Percentiles rank a stretch among this genome's conserved stretches.
These are phyloP conservation scores for Crotalus helleri DNA, from an alignment of 2,113 vertebrate genomes.

Conservation along the genomic window DNA sequence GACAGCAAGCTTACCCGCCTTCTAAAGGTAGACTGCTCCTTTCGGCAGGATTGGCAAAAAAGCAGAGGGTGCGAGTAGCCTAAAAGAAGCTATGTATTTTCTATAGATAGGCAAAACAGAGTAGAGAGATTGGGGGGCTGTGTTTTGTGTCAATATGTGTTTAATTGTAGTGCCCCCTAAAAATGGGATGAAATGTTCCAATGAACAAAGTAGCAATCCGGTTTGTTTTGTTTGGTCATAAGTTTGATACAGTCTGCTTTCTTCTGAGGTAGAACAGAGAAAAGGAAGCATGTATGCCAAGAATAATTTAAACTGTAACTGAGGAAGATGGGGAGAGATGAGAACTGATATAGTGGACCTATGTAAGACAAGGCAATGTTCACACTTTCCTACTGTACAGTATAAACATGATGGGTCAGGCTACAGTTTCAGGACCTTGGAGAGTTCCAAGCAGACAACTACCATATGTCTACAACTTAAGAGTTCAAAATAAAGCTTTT, in stretches of 20 bases:
- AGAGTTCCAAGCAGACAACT: neutral
- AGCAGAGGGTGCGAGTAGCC: too few species aligned
- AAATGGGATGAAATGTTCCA: neutral
- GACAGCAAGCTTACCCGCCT: conserved; percentile 94
- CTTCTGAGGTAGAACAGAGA: neutral
- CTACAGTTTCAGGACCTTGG: neutral
- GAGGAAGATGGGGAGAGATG: neutral
- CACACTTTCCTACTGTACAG: neutral
- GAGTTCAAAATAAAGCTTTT: neutral
- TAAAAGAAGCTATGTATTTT: neutral
- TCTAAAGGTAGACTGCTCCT: conserved; percentile 77
- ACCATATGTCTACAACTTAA: neutral
- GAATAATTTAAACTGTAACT: neutral
- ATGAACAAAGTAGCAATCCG: neutral
- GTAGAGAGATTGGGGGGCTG: accelerated
- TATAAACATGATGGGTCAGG: neutral
- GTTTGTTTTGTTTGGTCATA: neutral
- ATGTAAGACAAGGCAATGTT: neutral
- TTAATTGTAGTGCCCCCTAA: neutral
- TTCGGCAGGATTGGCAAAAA: neutral
- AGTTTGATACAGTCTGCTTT: too few species aligned
- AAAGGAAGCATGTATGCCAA: neutral
- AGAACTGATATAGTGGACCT: neutral
- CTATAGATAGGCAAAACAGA: neutral
- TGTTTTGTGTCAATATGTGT: too few species aligned